Evolutionary conservation across 2,888 invertebrate genomes (phyloP).

Genomic region (Agrotis segetum): DNA sequence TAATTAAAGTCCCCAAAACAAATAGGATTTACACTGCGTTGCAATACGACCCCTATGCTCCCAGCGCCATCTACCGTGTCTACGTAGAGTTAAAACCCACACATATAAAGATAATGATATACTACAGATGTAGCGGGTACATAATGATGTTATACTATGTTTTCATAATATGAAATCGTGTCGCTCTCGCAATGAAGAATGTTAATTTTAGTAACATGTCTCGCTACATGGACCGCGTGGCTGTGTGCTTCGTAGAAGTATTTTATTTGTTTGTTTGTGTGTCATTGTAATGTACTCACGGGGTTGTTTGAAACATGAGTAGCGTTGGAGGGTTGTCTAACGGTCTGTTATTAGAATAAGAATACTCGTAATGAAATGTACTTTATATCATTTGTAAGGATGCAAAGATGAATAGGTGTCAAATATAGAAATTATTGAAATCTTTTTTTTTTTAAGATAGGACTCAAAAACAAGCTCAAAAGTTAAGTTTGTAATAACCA

Average conservation of each 20-base stretch:
- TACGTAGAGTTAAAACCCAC: conserved; percentile 12
- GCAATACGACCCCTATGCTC: conserved; percentile 36
- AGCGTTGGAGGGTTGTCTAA: conserved; percentile 8
- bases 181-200: conserved; percentile 72
- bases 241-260: conserved; percentile 23
- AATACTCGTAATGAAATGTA: neutral
- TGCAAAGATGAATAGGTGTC: neutral
- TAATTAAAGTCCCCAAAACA: conserved; percentile 48
- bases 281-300: neutral
- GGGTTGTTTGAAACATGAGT: conserved; percentile 31
- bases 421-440: neutral
- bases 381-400: neutral
- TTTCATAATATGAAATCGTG: conserved; percentile 79
- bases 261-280: conserved; percentile 19
- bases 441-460: no score
- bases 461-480: neutral
- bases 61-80: conserved; percentile 52
- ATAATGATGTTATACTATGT: conserved; percentile 63
- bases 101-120: conserved; percentile 19
- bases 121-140: conserved; percentile 39
- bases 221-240: conserved; percentile 36
- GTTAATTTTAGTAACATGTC: conserved; percentile 69
- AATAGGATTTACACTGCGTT: conserved; percentile 51
- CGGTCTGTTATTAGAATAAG: neutral
- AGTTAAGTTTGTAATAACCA: neutral